phyloP scores from a whole-genome alignment of 2,888 invertebrate genomes.

The Volucella inanis region DNA sequence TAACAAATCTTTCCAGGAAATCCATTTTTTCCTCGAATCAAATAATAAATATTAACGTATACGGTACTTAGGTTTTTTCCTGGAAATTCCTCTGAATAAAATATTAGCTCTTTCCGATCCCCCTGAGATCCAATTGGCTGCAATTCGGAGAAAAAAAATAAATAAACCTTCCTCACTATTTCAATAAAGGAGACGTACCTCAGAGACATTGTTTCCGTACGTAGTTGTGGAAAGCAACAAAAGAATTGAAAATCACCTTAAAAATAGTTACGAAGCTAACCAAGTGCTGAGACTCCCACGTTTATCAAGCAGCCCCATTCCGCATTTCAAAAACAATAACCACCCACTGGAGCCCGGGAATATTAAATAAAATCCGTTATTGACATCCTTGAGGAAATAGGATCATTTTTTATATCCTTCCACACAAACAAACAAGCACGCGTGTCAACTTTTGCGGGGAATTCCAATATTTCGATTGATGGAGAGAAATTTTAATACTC shows the following conservation, averaged over 20 bases:
- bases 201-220: background rate
- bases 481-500: slow-evolving; percentile 44
- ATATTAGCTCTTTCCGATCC: too few species aligned
- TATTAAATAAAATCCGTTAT: slow-evolving; percentile 40
- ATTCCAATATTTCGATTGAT: slow-evolving; percentile 37
- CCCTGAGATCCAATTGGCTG: too few species aligned
- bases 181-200: too few species aligned
- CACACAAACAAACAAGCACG: slow-evolving; percentile 19
- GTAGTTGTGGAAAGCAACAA: background rate
- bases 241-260: background rate
- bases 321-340: background rate
- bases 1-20: too few species aligned
- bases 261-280: slow-evolving; percentile 17
- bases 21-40: too few species aligned
- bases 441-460: background rate
- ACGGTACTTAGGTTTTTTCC: too few species aligned
- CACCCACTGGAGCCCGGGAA: slow-evolving; percentile 18
- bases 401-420: slow-evolving; percentile 48
- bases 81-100: too few species aligned
- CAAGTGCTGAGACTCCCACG: slow-evolving; percentile 31
- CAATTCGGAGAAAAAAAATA: too few species aligned
- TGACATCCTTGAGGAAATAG: slow-evolving; percentile 48
- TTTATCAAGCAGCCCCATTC: background rate
- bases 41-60: too few species aligned
- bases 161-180: too few species aligned